Conservation (phyloP, 2,888 invertebrate species). For the Bombylius major region DNA sequence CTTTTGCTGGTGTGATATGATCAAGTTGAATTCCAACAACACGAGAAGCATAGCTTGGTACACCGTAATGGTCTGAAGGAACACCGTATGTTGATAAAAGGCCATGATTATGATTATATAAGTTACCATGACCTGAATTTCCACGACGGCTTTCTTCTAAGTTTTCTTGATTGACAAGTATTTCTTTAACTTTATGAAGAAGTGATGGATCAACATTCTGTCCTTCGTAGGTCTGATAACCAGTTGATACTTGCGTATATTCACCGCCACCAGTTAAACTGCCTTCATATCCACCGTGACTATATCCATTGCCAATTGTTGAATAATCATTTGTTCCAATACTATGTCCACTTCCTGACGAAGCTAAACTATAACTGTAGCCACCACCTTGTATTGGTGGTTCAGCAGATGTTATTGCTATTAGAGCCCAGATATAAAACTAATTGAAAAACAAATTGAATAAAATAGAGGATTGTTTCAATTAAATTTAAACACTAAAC, state of each 20-base stretch:
- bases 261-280: slow-evolving; percentile 38
- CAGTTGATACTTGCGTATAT: slow-evolving; percentile 55
- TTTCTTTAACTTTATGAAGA: slow-evolving; percentile 64
- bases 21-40: slow-evolving; percentile 68
- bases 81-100: slow-evolving; percentile 38
- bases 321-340: slow-evolving; percentile 5
- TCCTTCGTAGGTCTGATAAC: slow-evolving; percentile 62
- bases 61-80: slow-evolving; percentile 52
- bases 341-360: slow-evolving; percentile 3
- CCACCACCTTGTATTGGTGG: slow-evolving; percentile 44
- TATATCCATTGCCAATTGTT: slow-evolving; percentile 4
- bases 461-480: background rate
- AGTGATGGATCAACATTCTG: slow-evolving; percentile 59
- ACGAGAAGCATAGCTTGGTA: slow-evolving; percentile 40
- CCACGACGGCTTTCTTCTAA: slow-evolving; percentile 38
- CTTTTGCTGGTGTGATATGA: slow-evolving; percentile 65
- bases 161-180: slow-evolving; percentile 62
- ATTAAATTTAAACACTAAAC: background rate
- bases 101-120: slow-evolving; percentile 26
- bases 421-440: slow-evolving; percentile 52
- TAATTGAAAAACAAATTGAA: slow-evolving; percentile 44
- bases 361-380: slow-evolving; percentile 50
- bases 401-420: slow-evolving; percentile 52
- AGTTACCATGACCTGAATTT: slow-evolving; percentile 33
- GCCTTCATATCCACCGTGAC: background rate